Evolutionary conservation across 2,113 vertebrate genomes (phyloP), one percentile per base, ranked within the genome.

Genomic region (Zapornia atra): DNA sequence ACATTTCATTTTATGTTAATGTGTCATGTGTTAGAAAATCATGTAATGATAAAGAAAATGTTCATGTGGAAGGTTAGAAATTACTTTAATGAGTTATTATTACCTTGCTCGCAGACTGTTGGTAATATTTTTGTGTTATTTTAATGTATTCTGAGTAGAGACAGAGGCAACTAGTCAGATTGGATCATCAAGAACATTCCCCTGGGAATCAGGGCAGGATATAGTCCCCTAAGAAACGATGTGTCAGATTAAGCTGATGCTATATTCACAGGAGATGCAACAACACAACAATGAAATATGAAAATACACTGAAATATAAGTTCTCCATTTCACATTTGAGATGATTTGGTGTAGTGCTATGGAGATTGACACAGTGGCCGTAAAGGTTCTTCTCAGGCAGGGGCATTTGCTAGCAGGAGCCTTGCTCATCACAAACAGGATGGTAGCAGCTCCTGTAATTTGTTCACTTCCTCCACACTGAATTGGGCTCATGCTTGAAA

Each of bases 61-160:
- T 91, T 91, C 82, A 24, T 77, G 81, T 79, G 83, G 94, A 95
- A 94, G 92, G 95, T 96, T 97, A 94, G 94, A 92, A 95, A 94
- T 96, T n/a, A 95, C 88, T 95, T 95, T 96, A 95, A 96, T 95
- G 94, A 95, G 91, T 95, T 96, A 72, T 88, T 97, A 91, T 93
- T 96, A 95, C 91, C 90, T 94, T 88, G 65, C 92, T 91, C 20
- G 19, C 83, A 89, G 92, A 94, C 73, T 94, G 81, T 93, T 94
- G 81, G 69, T 87, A 96, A 94, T 93, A 91, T 96, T 96, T 96
- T 96, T 91, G 80, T 86, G 83, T 94, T 94, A 90, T 92, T 97
- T 95, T 95, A 94, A 96, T 95, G 91, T 94, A 72, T 94, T 96
- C 92, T 94, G 96, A 96, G 63, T 93, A 95, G 92, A 95, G 92